A percentile compares a stretch with the other conserved stretches of the same genome.
phyloP scores from a whole-genome alignment of 2,113 vertebrate genomes.

The Cinclus cinclus region DNA sequence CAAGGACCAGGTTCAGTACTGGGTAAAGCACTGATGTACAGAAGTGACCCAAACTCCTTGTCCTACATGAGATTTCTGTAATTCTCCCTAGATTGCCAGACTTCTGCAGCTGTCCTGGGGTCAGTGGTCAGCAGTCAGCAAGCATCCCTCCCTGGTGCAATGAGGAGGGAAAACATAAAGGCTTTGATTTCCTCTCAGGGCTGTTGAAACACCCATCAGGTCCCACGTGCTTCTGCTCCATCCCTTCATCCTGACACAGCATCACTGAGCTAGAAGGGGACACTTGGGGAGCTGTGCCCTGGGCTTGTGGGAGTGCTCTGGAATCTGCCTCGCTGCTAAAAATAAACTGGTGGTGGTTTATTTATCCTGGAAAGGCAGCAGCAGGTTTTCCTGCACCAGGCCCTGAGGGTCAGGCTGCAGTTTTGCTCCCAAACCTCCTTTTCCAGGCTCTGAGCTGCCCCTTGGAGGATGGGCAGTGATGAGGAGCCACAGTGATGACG shows the following conservation, averaged over 20 bases:
- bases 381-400: background rate
- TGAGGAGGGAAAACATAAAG: background rate
- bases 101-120: fast-evolving
- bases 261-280: background rate
- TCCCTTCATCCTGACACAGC: background rate
- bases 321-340: background rate
- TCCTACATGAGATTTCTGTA: fast-evolving
- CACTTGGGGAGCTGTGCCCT: fast-evolving
- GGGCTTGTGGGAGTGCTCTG: background rate
- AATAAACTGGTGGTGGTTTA: background rate
- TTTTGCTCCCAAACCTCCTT: background rate
- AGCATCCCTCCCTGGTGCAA: background rate
- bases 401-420: background rate
- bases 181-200: background rate
- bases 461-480: background rate
- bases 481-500: fast-evolving
- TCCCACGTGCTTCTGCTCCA: background rate
- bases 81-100: background rate
- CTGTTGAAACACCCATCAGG: background rate
- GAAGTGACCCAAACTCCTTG: background rate
- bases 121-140: fast-evolving
- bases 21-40: background rate
- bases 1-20: background rate
- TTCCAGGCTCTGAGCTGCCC: background rate
- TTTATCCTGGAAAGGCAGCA: conserved; percentile 19